Base-by-base conservation (phyloP, 2,113 vertebrate genomes). In the Charadrius vociferus region DNA sequence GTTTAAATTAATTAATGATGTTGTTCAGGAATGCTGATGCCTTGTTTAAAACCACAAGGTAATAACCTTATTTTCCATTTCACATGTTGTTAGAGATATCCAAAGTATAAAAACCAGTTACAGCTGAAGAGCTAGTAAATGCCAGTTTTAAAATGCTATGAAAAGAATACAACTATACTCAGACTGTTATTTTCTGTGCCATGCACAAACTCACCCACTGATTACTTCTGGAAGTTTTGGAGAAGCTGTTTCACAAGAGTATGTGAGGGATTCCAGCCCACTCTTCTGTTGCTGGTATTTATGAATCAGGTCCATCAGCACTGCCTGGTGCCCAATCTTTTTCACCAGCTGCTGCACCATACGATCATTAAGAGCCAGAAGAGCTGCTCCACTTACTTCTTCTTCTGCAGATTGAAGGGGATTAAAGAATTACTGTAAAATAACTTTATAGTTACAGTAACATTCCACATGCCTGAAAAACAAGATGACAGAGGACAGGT, bases 291-390 rank as follows among this genome's bases (percentile, higher is more conserved):
- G 95, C 67, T 97, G 97, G 14, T 98, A 97, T 96, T 98, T 98
- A 81, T 84, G 98, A 90, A 98, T 97, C 77, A 98, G 96, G 91
- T 98, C 97, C 98, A 98, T 97, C 83, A 98, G 89, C 81, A 98
- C 86, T 81, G 98, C 98, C 81, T 98, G 98, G 72, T 98, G 98
- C 45, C 98, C 98, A 77, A 98, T 98, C 96, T 98, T 98, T 97
- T 98, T 98, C 32, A 98, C 98, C 71, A 98, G 88, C 78, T 98
- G 98, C 85, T 98, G 98, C 52, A 98, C 95, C 98, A 98, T 98
- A 16, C 98, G 96, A 91, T 98, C 98, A 47, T 98, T 98, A 74
- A 98, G 97, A 49, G 97, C 98, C 84, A 98, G 93, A 49, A 98
- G 98, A 84, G 98, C 97, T 3, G 97, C 97, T 49, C 98, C 98